Evolutionary conservation across 2,113 vertebrate species (phyloP).

Genomic region (Acanthochromis polyacanthus): DNA sequence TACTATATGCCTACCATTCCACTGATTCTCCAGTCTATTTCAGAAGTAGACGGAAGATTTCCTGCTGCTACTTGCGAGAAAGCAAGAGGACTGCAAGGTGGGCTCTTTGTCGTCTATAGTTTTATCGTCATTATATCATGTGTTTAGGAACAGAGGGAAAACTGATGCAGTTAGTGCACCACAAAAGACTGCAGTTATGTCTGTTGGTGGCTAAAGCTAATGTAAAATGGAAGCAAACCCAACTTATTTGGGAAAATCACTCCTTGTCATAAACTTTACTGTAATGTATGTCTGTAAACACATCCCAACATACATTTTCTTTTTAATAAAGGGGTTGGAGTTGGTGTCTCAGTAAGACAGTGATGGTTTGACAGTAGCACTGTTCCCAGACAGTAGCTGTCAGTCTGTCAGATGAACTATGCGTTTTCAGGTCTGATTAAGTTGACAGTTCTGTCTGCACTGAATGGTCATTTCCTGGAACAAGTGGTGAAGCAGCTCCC

Average conservation of each 20-base stretch:
- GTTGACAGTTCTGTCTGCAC: constrained; percentile 55
- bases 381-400: constrained; percentile 40
- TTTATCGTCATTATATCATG: neutral
- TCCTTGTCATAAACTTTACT: neutral
- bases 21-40: too few relatives aligned
- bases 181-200: neutral
- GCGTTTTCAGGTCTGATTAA: constrained; percentile 53
- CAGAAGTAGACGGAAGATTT: too few relatives aligned
- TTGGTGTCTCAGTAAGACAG: constrained; percentile 16
- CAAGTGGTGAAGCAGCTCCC: constrained; percentile 36
- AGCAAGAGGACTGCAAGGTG: neutral
- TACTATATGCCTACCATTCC: too few relatives aligned
- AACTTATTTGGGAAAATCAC: neutral
- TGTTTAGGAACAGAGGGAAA: neutral
- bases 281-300: constrained; percentile 5
- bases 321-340: neutral
- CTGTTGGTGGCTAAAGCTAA: neutral
- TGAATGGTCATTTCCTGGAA: constrained; percentile 60
- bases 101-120: neutral
- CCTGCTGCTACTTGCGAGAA: neutral
- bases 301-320: neutral
- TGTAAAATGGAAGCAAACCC: neutral
- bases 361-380: constrained; percentile 43
- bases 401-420: constrained; percentile 48
- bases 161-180: neutral